These are phyloP conservation scores for Polydrusus pterygomalis DNA, from an alignment of 2,888 invertebrate genomes.

Conservation along the genomic window DNA sequence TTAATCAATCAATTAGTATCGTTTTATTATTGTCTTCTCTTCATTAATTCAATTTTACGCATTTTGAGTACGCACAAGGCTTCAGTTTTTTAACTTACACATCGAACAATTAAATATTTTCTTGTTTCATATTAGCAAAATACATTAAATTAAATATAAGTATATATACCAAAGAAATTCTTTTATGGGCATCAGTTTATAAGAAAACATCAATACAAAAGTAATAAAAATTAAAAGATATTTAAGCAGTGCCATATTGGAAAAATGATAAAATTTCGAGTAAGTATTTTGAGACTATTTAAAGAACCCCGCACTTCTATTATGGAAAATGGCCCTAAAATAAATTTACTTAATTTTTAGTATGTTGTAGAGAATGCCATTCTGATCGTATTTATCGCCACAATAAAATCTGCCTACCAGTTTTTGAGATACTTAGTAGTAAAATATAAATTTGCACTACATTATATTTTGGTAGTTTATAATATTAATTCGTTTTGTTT, in stretches of 20 bases:
- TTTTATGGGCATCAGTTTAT: not conserved
- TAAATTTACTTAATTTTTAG: too few relatives aligned
- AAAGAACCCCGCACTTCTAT: not conserved
- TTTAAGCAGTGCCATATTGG: not conserved
- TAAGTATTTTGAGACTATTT: not conserved
- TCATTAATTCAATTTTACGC: conserved; percentile 12
- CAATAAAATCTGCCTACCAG: too few relatives aligned
- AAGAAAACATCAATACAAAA: not conserved
- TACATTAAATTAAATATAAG: not conserved
- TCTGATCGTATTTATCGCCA: too few relatives aligned
- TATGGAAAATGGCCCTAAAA: too few relatives aligned
- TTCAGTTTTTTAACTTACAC: not conserved
- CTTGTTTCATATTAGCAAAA: not conserved
- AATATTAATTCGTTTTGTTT: too few relatives aligned
- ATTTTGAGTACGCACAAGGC: conserved; percentile 15
- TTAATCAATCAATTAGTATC: not conserved
- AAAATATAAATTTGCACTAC: too few relatives aligned
- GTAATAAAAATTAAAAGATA: not conserved
- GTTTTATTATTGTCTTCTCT: not conserved
- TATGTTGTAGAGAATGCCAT: too few relatives aligned
- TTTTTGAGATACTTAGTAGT: too few relatives aligned
- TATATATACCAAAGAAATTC: not conserved
- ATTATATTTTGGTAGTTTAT: too few relatives aligned
- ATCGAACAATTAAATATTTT: not conserved
- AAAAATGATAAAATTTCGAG: not conserved